Percentiles rank a stretch among this genome's conserved stretches.
phyloP scores from a whole-genome alignment of 30 jellyfish, hydroid and myxozoan species.

The Catostylus mosaicus region DNA sequence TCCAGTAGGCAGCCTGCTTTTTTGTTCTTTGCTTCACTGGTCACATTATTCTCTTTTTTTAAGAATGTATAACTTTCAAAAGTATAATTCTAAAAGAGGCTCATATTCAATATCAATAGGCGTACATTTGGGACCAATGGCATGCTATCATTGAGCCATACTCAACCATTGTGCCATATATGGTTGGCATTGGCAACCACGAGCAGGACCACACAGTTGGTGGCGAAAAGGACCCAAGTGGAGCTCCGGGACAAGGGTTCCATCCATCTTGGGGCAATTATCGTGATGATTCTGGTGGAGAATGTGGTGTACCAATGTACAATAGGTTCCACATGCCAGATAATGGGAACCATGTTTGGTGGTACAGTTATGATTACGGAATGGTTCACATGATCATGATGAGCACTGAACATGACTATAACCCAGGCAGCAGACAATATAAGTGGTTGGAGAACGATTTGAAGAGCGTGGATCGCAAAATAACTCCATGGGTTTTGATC shows the following conservation, averaged over 20 bases:
- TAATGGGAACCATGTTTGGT: constrained; percentile 84
- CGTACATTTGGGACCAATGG: constrained; percentile 95
- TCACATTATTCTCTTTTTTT: too few relatives aligned
- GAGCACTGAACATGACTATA: constrained; percentile 88
- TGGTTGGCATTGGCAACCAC: constrained; percentile 95
- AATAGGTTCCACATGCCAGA: constrained; percentile 95
- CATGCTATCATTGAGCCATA: constrained; percentile 72
- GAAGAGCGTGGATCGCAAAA: constrained; percentile 77
- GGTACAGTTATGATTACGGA: constrained; percentile 97
- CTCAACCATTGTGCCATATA: constrained; percentile 85
- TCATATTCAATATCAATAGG: too few relatives aligned
- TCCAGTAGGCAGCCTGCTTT: too few relatives aligned
- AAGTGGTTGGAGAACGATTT: constrained; percentile 90
- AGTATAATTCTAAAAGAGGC: too few relatives aligned
- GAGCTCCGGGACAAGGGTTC: constrained; percentile 85
- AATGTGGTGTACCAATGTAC: constrained; percentile 90
- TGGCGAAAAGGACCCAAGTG: constrained; percentile 93
- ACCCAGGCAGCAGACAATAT: constrained; percentile 89
- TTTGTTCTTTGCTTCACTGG: too few relatives aligned
- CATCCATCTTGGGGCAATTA: constrained; percentile 81
- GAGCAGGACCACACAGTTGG: constrained; percentile 89
- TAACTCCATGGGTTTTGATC: constrained; percentile 89
- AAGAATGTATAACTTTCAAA: too few relatives aligned
- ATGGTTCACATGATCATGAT: constrained; percentile 80
- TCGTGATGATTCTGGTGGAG: constrained; percentile 92